Base-by-base conservation (phyloP, 2,888 invertebrate species). In the Odontomyia ornata region DNA sequence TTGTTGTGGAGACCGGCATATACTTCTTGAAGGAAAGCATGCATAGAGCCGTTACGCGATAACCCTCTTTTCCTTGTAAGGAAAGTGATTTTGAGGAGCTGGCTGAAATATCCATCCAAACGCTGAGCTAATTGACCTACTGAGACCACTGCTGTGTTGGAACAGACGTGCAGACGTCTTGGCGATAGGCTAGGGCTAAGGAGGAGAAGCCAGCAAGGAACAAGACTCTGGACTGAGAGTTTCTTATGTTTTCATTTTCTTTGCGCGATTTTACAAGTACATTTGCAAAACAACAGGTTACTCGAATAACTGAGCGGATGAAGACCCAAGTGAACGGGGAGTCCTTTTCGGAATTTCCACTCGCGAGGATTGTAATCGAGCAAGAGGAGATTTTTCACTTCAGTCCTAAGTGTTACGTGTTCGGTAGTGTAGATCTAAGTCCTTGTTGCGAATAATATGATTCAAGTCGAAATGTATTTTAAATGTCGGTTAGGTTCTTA, bases 381-480 rank as follows among this genome's bases (percentile, higher is more conserved):
- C 76, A 56, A 77, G 52, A 76, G 62, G 71, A 25, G 27, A 25
- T 23, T 27, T 52, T 73, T 27, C 23, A 27, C 36, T 76, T 77
- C 75, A 79, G 79, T 79, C 56, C 75, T 62, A 76, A 75, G 77
- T 76, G 79, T 79, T 79, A 77, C 76, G 76, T 77, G 77, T 75
- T 79, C 71, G 77, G 76, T 75, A 75, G 77, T 77, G 76, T 36
- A 73, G 57, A 60, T 11, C 23, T 57, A n/a, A 18, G 52, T 52
- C 52, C 52, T 52, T 9, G 3, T 4, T 52, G 52, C 36, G 52
- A 13, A n/a, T 9, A 52, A 52, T 52, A 15, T 52, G 52, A 52
- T 52, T 15, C 52, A 15, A 9, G 3, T 52, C 52, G 52, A 52
- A 52, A 52, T 52, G 52, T 52, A n/a, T 52, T 52, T 15, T 52